Conservation (phyloP, 2,113 vertebrate genomes). For the Aleadryas rufinucha region DNA sequence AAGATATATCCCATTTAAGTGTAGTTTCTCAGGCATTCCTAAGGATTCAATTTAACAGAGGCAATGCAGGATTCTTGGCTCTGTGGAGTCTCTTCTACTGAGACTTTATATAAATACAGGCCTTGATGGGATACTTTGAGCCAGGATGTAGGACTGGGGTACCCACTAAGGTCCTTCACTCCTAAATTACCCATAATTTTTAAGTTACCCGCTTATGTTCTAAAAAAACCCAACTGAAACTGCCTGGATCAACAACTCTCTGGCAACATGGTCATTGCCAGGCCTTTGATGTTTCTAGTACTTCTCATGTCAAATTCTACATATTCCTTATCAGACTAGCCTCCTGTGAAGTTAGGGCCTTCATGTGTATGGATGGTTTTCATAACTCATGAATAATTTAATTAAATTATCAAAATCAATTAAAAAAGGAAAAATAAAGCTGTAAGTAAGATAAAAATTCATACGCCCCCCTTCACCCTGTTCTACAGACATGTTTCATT, state of each 20-base stretch:
- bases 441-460: neutral
- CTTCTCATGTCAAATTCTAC: neutral
- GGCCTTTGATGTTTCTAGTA: neutral
- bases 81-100: neutral
- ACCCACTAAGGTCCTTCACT: neutral
- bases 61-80: neutral
- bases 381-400: neutral
- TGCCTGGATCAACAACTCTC: neutral
- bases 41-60: neutral
- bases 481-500: neutral
- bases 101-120: neutral
- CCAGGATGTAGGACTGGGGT: neutral
- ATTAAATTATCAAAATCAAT: neutral
- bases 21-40: neutral
- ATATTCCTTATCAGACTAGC: neutral
- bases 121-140: neutral
- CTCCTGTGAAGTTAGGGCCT: neutral
- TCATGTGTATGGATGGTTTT: neutral
- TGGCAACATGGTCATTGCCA: neutral
- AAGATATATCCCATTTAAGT: neutral
- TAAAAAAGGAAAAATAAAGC: neutral
- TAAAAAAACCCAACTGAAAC: neutral
- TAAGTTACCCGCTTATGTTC: neutral
- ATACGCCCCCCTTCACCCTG: accelerated
- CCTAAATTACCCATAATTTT: neutral